Percentiles rank a stretch among this genome's conserved stretches.
phyloP scores from a whole-genome alignment of 1,140 invertebrate genomes.

The Hirudo medicinalis region DNA sequence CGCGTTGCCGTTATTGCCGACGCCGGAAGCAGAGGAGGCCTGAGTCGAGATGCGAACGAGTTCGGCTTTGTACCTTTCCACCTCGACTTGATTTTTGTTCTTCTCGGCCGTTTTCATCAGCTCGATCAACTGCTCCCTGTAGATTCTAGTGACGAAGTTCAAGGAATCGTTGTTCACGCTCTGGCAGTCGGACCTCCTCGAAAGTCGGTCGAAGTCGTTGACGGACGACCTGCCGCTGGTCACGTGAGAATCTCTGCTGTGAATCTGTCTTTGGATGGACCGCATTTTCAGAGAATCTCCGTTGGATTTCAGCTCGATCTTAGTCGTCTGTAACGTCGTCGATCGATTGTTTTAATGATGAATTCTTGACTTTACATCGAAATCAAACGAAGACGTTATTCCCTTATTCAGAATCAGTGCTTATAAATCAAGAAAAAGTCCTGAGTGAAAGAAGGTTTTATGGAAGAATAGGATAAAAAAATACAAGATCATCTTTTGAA shows the following conservation, averaged over 20 bases:
- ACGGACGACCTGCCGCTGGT: conserved; percentile 31
- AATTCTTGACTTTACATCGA: too few species aligned
- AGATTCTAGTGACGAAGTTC: conserved; percentile 89
- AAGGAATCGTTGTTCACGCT: conserved; percentile 80
- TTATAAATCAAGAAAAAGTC: too few species aligned
- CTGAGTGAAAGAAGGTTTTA: too few species aligned
- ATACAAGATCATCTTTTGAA: too few species aligned
- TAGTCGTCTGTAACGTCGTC: too few species aligned
- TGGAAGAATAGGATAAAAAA: too few species aligned
- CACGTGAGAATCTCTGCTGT: neutral
- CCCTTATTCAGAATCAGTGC: too few species aligned
- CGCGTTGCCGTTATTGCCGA: conserved; percentile 62
- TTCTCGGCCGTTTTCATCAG: conserved; percentile 54
- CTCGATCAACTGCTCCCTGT: conserved; percentile 86
- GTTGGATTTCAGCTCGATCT: too few species aligned
- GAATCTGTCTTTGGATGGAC: neutral
- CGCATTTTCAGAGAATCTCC: too few species aligned
- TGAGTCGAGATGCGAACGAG: neutral
- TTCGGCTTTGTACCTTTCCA: conserved; percentile 74
- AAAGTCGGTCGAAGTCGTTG: conserved; percentile 33
- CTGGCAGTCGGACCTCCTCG: conserved; percentile 59
- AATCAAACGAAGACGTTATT: too few species aligned
- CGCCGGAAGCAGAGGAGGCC: too few species aligned
- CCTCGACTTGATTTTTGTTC: conserved; percentile 51
- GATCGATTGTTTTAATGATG: too few species aligned